These are phyloP conservation scores for Pholis gunnellus DNA, from an alignment of 2,113 vertebrate species.

Conservation along the genomic window DNA sequence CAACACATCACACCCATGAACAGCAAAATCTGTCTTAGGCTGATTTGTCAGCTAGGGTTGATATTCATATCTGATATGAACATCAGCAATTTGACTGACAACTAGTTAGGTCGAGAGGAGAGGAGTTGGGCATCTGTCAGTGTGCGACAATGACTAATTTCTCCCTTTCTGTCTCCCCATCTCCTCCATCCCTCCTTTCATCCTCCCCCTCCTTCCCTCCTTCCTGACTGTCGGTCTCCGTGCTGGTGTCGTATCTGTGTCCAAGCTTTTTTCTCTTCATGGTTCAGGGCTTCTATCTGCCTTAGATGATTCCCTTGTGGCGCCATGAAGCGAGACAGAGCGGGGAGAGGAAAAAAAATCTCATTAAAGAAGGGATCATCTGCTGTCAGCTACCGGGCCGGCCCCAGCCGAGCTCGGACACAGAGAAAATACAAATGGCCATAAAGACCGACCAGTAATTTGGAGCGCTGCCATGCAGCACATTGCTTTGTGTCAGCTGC, in stretches of 20 bases:
- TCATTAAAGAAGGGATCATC: conserved; percentile 77
- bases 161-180: neutral
- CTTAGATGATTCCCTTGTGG: conserved; percentile 72
- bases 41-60: neutral
- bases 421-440: conserved; percentile 64
- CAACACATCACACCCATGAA: conserved; percentile 2
- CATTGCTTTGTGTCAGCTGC: conserved; percentile 47
- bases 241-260: conserved; percentile 57
- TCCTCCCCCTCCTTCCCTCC: neutral
- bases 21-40: neutral
- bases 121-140: conserved; percentile 28
- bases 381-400: conserved; percentile 57
- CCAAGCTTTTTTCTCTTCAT: conserved; percentile 66
- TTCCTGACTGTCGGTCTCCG: conserved; percentile 25
- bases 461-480: conserved; percentile 42
- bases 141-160: conserved; percentile 48
- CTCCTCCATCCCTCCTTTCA: conserved; percentile 8
- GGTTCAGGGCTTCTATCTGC: conserved; percentile 72
- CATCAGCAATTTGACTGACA: conserved; percentile 22
- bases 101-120: conserved; percentile 1
- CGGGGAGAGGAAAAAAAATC: conserved; percentile 55
- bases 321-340: conserved; percentile 59
- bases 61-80: conserved; percentile 46
- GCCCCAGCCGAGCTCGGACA: conserved; percentile 52
- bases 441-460: conserved; percentile 47